Evolutionary conservation across 1,140 invertebrate genomes (phyloP).

Genomic region (Gonioctena quinquepunctata): DNA sequence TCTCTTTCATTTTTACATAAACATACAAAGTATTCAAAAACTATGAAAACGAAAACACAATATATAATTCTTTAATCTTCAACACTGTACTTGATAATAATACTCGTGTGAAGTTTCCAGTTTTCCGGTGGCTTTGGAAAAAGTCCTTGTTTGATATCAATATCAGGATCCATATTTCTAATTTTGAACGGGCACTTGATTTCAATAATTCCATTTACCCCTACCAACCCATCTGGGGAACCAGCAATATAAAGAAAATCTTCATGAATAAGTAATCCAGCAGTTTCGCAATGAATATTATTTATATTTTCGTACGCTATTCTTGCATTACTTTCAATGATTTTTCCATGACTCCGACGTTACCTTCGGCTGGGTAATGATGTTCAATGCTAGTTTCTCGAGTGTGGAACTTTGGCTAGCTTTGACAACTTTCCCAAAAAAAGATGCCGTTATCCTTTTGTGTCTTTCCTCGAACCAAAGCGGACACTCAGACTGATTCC

Average conservation of each 20-base stretch:
- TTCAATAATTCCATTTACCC: slow-evolving; percentile 21
- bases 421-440: slow-evolving; percentile 15
- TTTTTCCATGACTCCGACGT: not conserved
- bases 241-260: slow-evolving; percentile 9
- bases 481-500: not conserved
- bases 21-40: too few species aligned
- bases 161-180: not conserved
- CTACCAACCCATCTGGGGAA: too few species aligned
- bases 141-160: not conserved
- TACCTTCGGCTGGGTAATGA: not conserved
- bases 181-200: slow-evolving; percentile 26
- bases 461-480: slow-evolving; percentile 2
- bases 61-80: too few species aligned
- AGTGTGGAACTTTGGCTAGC: not conserved
- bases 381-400: not conserved
- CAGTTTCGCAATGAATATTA: not conserved
- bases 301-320: not conserved
- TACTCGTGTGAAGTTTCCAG: slow-evolving; percentile 2
- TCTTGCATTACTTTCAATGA: not conserved
- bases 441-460: slow-evolving; percentile 8
- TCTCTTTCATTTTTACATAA: too few species aligned
- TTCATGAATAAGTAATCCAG: slow-evolving; percentile 22
- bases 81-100: slow-evolving; percentile 23
- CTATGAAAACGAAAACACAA: too few species aligned
- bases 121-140: not conserved